These are phyloP conservation scores for Pseudolaguvia tuberculata DNA, from an alignment of 2,113 vertebrate species.

Conservation along the genomic window DNA sequence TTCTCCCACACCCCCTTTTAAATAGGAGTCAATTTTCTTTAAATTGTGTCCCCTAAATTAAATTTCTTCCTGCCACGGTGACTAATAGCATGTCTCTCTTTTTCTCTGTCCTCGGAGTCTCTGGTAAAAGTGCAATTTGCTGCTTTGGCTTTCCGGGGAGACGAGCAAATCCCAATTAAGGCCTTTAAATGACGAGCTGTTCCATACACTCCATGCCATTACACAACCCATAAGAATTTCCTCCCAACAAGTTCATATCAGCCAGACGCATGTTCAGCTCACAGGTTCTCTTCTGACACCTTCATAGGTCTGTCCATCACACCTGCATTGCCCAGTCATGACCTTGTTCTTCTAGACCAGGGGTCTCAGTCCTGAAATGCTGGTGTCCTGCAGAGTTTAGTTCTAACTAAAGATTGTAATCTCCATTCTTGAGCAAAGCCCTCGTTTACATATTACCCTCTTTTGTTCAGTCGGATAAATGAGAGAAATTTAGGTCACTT, in stretches of 20 bases:
- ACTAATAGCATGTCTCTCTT: constrained; percentile 13
- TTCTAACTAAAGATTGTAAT: no score
- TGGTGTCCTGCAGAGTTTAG: no score
- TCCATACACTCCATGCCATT: background rate
- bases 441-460: no score
- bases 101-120: constrained; percentile 12
- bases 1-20: constrained; percentile 20
- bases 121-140: constrained; percentile 21
- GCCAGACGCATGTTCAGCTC: background rate
- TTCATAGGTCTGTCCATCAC: background rate
- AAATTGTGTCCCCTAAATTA: constrained; percentile 58
- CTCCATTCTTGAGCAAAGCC: no score
- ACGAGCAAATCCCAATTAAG: constrained; percentile 34
- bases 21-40: constrained; percentile 67
- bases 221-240: background rate
- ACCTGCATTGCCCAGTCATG: no score
- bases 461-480: no score
- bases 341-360: no score
- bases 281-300: background rate
- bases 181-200: constrained; percentile 13
- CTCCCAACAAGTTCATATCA: background rate
- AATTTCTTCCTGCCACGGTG: constrained; percentile 43
- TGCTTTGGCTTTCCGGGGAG: background rate
- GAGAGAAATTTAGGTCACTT: no score
- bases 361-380: no score